phyloP scores from a whole-genome alignment of 2,888 invertebrate genomes.

The Brenthis hecate region DNA sequence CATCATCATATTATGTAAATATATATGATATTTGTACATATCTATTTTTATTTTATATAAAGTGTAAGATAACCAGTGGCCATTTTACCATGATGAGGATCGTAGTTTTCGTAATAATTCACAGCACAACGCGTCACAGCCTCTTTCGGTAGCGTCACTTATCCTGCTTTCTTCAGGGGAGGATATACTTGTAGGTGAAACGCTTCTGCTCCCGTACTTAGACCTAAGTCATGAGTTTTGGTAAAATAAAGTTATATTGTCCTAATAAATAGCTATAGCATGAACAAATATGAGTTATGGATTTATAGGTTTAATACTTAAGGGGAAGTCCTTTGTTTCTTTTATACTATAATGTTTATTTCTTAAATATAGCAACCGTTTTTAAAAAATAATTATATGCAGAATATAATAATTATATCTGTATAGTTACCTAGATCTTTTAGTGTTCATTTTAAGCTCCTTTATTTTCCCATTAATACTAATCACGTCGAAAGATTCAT shows the following conservation, averaged over 20 bases:
- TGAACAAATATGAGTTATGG: no score
- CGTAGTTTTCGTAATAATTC: slow-evolving; percentile 62
- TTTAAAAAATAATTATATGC: no score
- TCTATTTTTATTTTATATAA: no score
- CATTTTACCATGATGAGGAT: slow-evolving; percentile 59
- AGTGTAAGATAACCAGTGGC: no score
- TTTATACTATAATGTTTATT: no score
- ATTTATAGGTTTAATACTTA: no score
- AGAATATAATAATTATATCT: not conserved
- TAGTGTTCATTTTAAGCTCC: slow-evolving; percentile 58
- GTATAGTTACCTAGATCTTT: slow-evolving; percentile 33
- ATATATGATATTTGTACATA: no score
- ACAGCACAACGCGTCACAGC: slow-evolving; percentile 62
- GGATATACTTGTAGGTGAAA: slow-evolving; percentile 52
- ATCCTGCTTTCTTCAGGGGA: slow-evolving; percentile 49
- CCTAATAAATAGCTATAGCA: no score
- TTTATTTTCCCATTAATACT: slow-evolving; percentile 64
- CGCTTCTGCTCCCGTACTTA: slow-evolving; percentile 49
- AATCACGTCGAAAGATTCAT: slow-evolving; percentile 49
- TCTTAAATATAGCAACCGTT: no score
- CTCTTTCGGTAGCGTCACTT: slow-evolving; percentile 59
- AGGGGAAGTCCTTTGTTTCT: no score
- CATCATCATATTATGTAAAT: no score
- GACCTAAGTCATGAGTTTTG: slow-evolving; percentile 14
- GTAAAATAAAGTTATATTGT: not conserved